phyloP scores from a whole-genome alignment of 2,113 vertebrate genomes.

The Ploceus nigricollis region DNA sequence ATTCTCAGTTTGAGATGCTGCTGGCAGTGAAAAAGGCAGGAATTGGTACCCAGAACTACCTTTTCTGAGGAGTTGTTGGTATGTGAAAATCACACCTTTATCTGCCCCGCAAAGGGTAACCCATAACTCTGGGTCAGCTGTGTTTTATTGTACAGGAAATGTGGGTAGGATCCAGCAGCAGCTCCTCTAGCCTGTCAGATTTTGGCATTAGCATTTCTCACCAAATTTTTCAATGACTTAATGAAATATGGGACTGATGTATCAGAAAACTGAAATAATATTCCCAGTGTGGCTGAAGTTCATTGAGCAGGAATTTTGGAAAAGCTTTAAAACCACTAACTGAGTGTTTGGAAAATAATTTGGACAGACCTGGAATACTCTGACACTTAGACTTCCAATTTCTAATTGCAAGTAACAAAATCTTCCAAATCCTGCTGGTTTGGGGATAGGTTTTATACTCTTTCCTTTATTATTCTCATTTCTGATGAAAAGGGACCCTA shows the following conservation, averaged over 20 bases:
- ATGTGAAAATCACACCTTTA: neutral
- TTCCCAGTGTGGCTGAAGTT: neutral
- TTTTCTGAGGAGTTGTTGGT: neutral
- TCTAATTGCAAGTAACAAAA: neutral
- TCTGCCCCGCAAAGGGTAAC: neutral
- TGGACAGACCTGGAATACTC: neutral
- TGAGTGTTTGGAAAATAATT: neutral
- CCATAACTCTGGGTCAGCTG: neutral
- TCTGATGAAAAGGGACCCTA: neutral
- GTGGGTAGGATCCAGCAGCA: neutral
- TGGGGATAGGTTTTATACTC: neutral
- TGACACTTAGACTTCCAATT: neutral
- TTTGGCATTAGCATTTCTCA: neutral
- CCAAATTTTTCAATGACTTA: neutral
- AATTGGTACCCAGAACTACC: neutral
- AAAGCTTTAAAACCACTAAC: neutral
- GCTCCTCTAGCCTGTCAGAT: neutral
- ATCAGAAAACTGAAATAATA: neutral
- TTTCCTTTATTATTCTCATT: neutral
- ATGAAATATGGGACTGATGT: neutral
- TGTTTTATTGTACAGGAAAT: fast-evolving
- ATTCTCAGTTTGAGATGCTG: neutral
- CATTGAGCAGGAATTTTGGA: neutral
- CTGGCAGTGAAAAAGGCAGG: neutral
- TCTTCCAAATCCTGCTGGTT: neutral